Base-by-base conservation (phyloP, 2,888 invertebrate genomes). In the Griposia aprilina region DNA sequence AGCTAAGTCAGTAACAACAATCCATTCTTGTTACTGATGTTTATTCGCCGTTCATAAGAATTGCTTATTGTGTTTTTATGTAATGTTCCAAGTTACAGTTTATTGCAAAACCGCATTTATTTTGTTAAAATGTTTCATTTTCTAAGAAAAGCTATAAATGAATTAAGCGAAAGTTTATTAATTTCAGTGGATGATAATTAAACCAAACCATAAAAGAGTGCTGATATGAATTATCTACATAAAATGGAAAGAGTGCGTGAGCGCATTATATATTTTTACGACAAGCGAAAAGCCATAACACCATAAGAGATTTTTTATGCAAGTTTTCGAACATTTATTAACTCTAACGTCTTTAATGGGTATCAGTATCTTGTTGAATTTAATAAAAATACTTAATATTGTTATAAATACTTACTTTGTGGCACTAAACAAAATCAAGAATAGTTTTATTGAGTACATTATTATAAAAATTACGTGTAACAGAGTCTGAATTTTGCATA, bases 1-100 rank as follows among this genome's bases (percentile, higher is more conserved):
- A 95, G 96, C 95, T 92, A 95, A 96, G 95, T 96, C 96, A 96
- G 95, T 96, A 95, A 94, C 95, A 96, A 95, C 94, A 95, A 95
- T 93, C 94, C 94, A 93, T 94, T 94, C 93, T 93, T 91, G 92
- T 92, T 93, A 91, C 93, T 89, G 91, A 90, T 91, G 90, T 91
- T 91, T 93, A 91, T 94, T 93, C 90, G 90, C 89, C 85, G 88
- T 93, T 87, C 91, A 93, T 90, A 90, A 89, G 85, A 90, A 92
- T 91, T 90, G 90, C 89, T 91, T 89, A 90, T 90, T 90, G 87
- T 88, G 85, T 90, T 90, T 81, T 82, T 77, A 75, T 71, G 52
- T 73, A 70, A 76, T 79, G 62, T 76, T 81, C 71, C 48, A 80
- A 81, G 70, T 78, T 74, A 74, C 68, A 50, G 68, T 76, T 76